Percentiles rank a stretch among this genome's conserved stretches.
These are phyloP conservation scores for Sminthopsis crassicaudata DNA, from an alignment of 2,113 vertebrate species.

Conservation along the genomic window DNA sequence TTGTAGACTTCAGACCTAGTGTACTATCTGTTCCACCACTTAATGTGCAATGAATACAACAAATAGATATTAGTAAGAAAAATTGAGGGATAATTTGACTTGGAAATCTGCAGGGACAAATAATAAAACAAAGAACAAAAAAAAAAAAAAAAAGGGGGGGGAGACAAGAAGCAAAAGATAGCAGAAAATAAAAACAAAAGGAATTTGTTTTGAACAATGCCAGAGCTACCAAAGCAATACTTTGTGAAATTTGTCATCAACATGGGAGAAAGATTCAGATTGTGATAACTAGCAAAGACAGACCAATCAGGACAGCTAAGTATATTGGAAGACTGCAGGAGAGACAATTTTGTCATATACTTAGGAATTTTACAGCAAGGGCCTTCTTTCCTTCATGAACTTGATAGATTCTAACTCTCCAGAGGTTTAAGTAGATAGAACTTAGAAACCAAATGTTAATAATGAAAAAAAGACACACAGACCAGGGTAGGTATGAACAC, in stretches of 20 bases:
- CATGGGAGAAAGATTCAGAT: constrained; percentile 39
- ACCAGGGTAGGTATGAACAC: background rate
- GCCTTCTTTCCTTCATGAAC: background rate
- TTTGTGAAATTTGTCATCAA: constrained; percentile 39
- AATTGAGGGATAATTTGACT: constrained; percentile 65
- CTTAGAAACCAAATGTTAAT: background rate
- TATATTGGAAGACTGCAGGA: background rate
- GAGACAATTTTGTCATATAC: constrained; percentile 30
- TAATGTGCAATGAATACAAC: constrained; percentile 3
- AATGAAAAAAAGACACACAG: background rate
- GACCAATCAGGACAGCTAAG: constrained; percentile 21
- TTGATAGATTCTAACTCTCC: background rate
- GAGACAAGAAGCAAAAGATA: background rate
- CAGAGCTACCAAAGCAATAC: constrained; percentile 40
- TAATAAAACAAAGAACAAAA: background rate
- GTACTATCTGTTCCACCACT: too few relatives aligned
- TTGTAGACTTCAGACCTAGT: background rate
- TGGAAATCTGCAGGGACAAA: constrained; percentile 43
- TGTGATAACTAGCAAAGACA: constrained; percentile 3
- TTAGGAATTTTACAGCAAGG: constrained; percentile 12
- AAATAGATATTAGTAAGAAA: constrained; percentile 67
- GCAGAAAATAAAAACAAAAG: constrained; percentile 45
- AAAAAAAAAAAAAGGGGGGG: background rate
- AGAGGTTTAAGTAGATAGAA: background rate
- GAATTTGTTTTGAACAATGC: constrained; percentile 51